Evolutionary conservation across 2,888 invertebrate species (phyloP), one percentile per base, ranked within the genome.

Genomic region (Toxonevra muliebris): DNA sequence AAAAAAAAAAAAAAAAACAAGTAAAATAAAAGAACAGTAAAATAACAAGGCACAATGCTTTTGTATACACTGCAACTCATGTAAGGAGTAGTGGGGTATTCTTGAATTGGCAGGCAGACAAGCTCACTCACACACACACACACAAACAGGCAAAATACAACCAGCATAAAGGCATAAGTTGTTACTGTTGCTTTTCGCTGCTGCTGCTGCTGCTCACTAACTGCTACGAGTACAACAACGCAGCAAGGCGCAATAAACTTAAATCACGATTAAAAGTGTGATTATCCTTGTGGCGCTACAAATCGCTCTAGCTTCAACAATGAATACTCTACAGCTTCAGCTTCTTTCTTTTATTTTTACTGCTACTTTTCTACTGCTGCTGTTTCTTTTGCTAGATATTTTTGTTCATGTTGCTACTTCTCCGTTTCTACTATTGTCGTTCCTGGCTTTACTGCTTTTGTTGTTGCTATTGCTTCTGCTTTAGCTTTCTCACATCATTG

Each of bases 231-330:
- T 75, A 50, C 57, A 55, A 48, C 55, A 48, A 54, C n/a, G 58
- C 57, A 55, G 55, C 55, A 48, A 54, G 19, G 76, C 78, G 78
- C 80, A 73, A 79, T 80, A 80, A 80, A 80, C 79, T 79, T 80
- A 80, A 80, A 82, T 82, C 82, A 82, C 82, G 82, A 82, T 82
- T 83, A 82, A 82, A 82, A 82, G 82, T 83, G 82, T 81, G 83
- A 82, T 82, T 82, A 82, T 82, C 83, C 82, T 80, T 81, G 81
- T 76, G 81, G 82, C 80, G 77, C 80, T 80, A 80, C 81, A 80
- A 81, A 81, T 80, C 80, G 81, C 77, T 74, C 71, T 71, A 70
- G 72, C 74, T 74, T 75, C 72, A 76, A 68, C 79, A 74, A 69
- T 73, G 65, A 60, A 69, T 58, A 70, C 75, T 54, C 71, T 66